These are phyloP conservation scores for Calypte anna DNA, from an alignment of 2,113 vertebrate species.

Conservation along the genomic window DNA sequence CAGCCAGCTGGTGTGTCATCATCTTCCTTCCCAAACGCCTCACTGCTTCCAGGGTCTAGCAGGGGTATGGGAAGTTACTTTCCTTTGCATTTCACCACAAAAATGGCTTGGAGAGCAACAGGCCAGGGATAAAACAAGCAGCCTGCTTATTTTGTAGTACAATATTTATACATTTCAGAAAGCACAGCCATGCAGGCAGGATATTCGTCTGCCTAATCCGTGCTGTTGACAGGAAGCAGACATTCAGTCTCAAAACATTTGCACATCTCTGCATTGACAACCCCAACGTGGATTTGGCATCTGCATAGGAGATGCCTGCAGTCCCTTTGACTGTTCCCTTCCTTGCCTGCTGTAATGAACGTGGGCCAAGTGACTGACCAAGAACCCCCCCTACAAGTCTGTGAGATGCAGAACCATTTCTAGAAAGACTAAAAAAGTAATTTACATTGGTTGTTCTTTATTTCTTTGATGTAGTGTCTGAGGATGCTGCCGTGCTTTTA, in stretches of 20 bases:
- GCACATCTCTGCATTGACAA: slow-evolving; percentile 11
- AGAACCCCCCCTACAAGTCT: not conserved
- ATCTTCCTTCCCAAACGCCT: not conserved
- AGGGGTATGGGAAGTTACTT: not conserved
- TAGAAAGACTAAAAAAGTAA: not conserved
- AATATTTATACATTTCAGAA: not conserved
- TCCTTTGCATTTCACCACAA: not conserved
- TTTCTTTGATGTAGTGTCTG: not conserved
- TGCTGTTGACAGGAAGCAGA: slow-evolving; percentile 56
- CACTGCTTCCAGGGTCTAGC: not conserved
- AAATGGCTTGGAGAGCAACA: not conserved
- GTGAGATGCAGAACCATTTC: not conserved
- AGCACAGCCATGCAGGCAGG: not conserved
- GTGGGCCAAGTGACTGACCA: not conserved
- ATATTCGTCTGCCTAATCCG: slow-evolving; percentile 45
- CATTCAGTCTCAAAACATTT: slow-evolving; percentile 56
- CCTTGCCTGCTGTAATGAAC: accelerated
- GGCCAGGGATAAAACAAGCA: not conserved
- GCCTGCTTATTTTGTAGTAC: not conserved
- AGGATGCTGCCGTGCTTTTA: not conserved
- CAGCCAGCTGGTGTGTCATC: not conserved
- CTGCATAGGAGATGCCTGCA: not conserved
- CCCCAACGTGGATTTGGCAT: not conserved
- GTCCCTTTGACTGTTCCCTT: not conserved
- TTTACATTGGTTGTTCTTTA: not conserved